Conservation (phyloP, 1,140 invertebrate species). For the Procambarus virginalis region DNA sequence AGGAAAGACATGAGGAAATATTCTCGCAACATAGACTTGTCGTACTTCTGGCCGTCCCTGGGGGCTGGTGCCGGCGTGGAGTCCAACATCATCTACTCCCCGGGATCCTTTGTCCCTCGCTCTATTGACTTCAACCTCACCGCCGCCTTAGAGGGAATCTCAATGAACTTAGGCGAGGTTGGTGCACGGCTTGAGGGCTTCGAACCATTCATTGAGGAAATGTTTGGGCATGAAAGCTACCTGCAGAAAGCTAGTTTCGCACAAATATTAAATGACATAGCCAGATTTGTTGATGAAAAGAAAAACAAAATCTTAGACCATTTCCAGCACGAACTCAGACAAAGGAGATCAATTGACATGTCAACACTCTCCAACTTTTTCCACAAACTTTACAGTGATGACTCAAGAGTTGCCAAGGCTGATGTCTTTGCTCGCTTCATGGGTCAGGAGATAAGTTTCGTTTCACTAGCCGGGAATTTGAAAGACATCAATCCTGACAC, state of each 20-base stretch:
- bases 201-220: conserved; percentile 26
- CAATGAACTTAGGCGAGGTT: conserved; percentile 46
- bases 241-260: not conserved
- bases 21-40: conserved; percentile 51
- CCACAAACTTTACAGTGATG: conserved; percentile 15
- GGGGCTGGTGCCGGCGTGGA: conserved; percentile 28
- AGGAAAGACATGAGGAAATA: conserved; percentile 35
- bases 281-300: not conserved
- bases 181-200: conserved; percentile 41
- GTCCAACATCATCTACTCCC: conserved; percentile 45
- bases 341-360: conserved; percentile 5
- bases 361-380: conserved; percentile 7
- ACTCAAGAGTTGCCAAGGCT: not conserved
- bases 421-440: conserved; percentile 11
- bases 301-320: conserved; percentile 12
- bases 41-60: conserved; percentile 4
- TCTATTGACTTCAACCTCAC: conserved; percentile 41
- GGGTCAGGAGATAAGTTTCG: conserved; percentile 38
- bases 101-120: conserved; percentile 39
- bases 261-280: not conserved
- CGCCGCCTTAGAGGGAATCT: conserved; percentile 25
- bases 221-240: conserved; percentile 42
- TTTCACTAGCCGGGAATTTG: conserved; percentile 8
- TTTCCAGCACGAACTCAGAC: not conserved
- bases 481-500: not conserved